phyloP scores from a whole-genome alignment of 2,797 vertebrate species.

The Tokudaia muenninki region DNA sequence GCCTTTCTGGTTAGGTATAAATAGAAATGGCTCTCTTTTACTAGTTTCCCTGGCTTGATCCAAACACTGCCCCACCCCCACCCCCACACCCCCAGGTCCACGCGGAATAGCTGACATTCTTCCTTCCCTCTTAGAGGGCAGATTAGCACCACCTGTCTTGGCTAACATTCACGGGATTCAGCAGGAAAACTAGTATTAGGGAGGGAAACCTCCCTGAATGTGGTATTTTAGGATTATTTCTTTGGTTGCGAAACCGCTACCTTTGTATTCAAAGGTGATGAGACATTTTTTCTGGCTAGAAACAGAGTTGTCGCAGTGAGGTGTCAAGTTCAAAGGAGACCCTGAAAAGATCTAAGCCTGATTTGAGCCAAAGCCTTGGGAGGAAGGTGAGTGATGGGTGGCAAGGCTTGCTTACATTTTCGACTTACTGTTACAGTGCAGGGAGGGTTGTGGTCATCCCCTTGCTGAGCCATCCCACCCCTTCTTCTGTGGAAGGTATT shows the following conservation, averaged over 20 bases:
- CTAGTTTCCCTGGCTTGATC: conserved; percentile 23
- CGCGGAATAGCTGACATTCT: conserved; percentile 79
- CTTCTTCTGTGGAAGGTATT: conserved; percentile 65
- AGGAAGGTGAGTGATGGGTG: conserved; percentile 45
- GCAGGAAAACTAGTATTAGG: conserved; percentile 84
- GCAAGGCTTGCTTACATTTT: conserved; percentile 37
- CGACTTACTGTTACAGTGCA: conserved; percentile 61
- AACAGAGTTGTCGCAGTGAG: conserved; percentile 69
- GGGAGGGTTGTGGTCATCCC: conserved; percentile 58
- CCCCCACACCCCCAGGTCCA: not conserved
- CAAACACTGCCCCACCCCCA: not conserved
- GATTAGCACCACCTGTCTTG: conserved; percentile 84
- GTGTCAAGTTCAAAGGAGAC: conserved; percentile 81
- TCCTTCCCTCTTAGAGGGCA: conserved; percentile 76
- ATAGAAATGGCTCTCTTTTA: conserved; percentile 47
- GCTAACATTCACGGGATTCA: conserved; percentile 80
- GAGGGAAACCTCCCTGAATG: conserved; percentile 80
- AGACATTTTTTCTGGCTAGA: conserved; percentile 81
- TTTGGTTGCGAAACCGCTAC: conserved; percentile 81
- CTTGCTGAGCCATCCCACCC: conserved; percentile 43
- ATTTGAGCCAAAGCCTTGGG: conserved; percentile 9
- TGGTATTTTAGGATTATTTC: conserved; percentile 76
- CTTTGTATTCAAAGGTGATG: conserved; percentile 83
- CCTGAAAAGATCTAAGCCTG: conserved; percentile 61
- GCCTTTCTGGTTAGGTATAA: conserved; percentile 42